Conservation (phyloP, 1,140 invertebrate species). For the Sminthurinus signatus region DNA sequence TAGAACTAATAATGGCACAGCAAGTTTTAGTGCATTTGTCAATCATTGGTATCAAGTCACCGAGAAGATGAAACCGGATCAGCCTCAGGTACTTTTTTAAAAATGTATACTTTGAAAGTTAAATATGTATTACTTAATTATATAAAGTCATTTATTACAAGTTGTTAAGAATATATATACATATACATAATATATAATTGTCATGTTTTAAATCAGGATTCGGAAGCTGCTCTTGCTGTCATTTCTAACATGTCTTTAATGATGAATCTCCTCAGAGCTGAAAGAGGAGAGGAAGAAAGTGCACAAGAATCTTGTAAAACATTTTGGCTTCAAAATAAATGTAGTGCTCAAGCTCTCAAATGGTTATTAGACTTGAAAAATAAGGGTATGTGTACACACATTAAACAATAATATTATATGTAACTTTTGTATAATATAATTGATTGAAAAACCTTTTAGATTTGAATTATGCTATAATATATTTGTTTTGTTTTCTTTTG, state of each 20-base stretch:
- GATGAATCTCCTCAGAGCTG: constrained; percentile 28
- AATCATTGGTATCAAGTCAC: constrained; percentile 38
- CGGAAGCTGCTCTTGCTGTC: constrained; percentile 28
- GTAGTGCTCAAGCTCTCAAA: constrained; percentile 30
- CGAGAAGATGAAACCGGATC: constrained; percentile 21
- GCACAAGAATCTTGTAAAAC: constrained; percentile 24
- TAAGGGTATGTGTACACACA: constrained; percentile 13
- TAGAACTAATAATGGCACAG: constrained; percentile 28
- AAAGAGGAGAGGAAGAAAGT: constrained; percentile 16
- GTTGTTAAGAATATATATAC: neutral
- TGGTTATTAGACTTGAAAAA: constrained; percentile 33
- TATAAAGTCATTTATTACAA: constrained; percentile 4
- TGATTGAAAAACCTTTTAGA: neutral
- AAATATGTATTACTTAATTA: neutral
- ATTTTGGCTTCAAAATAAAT: constrained; percentile 38
- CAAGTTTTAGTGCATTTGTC: constrained; percentile 26
- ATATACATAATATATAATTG: neutral
- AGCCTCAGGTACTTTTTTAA: constrained; percentile 3
- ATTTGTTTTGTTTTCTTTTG: constrained; percentile 1
- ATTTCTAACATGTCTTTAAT: constrained; percentile 37
- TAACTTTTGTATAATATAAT: neutral
- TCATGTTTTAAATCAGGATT: constrained; percentile 15
- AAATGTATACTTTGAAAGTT: neutral
- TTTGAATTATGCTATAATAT: neutral
- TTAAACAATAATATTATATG: neutral